phyloP scores from a whole-genome alignment of 2,797 vertebrate species.

The Acrossocheilus wenchowensis region DNA sequence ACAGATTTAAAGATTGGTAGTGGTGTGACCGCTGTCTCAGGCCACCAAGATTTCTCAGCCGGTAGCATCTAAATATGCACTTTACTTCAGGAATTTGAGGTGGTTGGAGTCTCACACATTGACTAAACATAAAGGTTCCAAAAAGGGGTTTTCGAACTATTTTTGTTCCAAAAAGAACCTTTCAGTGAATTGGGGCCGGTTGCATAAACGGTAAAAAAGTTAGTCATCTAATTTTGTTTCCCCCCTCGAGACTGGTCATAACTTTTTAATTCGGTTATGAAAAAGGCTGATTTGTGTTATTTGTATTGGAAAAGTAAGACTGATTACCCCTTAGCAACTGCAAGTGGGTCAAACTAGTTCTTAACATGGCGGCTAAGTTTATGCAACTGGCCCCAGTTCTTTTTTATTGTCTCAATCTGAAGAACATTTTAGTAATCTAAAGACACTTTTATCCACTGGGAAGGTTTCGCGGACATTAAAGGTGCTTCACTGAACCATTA shows the following conservation, averaged over 20 bases:
- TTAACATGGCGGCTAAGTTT: too few relatives aligned
- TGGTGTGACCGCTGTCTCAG: not conserved
- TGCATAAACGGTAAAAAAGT: too few relatives aligned
- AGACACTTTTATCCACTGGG: not conserved
- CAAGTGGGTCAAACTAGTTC: too few relatives aligned
- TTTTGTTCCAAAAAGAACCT: not conserved
- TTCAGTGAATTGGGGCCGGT: not conserved
- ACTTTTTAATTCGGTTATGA: too few relatives aligned
- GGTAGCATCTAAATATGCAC: not conserved
- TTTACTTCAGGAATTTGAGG: not conserved
- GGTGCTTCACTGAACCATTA: not conserved
- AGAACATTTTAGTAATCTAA: not conserved
- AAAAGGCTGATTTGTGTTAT: too few relatives aligned
- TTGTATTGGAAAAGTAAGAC: too few relatives aligned
- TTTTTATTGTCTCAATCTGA: not conserved
- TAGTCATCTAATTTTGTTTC: too few relatives aligned
- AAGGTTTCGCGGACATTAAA: not conserved
- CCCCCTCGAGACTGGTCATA: too few relatives aligned
- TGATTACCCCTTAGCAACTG: too few relatives aligned
- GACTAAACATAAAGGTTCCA: not conserved
- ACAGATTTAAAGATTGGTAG: slow-evolving; percentile 1
- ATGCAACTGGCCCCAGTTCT: not conserved
- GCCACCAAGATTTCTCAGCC: not conserved
- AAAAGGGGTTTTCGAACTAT: too few relatives aligned
- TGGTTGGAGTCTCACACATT: not conserved